Conservation (phyloP, 2,888 invertebrate genomes). For the Zygogramma bicolorata region DNA sequence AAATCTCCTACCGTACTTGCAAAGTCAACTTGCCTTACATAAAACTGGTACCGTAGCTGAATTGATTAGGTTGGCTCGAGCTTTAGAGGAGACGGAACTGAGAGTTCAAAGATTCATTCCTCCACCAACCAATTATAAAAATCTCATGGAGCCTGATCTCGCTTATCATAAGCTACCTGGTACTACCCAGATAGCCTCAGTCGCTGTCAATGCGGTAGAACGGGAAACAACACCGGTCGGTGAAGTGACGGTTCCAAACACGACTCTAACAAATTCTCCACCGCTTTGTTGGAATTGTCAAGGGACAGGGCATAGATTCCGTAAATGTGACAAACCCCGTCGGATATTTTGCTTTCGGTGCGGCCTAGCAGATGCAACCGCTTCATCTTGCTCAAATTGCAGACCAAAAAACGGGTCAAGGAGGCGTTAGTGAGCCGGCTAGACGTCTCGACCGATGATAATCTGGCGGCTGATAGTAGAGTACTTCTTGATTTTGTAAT, state of each 20-base stretch:
- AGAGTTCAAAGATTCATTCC: too few relatives aligned
- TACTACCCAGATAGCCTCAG: not conserved
- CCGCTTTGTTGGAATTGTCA: not conserved
- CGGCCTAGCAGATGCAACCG: not conserved
- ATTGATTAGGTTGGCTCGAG: conserved; percentile 1
- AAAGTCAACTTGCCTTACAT: not conserved
- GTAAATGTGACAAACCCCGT: not conserved
- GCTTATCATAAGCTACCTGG: not conserved
- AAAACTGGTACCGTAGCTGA: not conserved
- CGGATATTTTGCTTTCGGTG: not conserved
- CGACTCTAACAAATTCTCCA: not conserved
- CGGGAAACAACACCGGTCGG: not conserved
- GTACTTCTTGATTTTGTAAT: not conserved
- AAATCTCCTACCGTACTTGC: not conserved
- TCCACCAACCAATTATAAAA: not conserved
- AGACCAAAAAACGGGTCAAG: not conserved
- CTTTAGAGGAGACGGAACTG: conserved; percentile 20
- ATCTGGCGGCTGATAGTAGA: not conserved
- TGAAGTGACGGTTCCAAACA: not conserved
- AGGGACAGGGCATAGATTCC: not conserved
- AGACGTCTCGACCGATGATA: not conserved
- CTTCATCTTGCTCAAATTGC: not conserved
- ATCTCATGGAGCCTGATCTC: not conserved
- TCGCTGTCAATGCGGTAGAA: not conserved
- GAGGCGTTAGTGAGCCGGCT: not conserved